Conservation (phyloP, 1,140 invertebrate genomes). For the Heliconius nattereri region DNA sequence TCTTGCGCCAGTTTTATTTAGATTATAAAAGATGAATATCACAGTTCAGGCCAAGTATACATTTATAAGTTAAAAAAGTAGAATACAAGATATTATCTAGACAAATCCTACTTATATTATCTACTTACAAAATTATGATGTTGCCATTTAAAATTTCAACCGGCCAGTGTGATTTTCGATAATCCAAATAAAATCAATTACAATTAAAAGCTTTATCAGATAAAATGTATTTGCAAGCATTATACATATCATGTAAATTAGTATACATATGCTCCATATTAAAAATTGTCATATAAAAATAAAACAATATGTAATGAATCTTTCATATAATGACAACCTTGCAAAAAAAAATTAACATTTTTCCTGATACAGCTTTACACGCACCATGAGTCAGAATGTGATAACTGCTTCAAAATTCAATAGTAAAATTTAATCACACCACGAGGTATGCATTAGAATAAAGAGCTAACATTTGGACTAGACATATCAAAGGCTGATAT, state of each 20-base stretch:
- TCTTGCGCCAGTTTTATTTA: slow-evolving; percentile 28
- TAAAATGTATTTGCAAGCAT: slow-evolving; percentile 1
- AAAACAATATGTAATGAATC: background rate
- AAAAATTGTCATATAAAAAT: background rate
- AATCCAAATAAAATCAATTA: slow-evolving; percentile 28
- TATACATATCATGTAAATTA: background rate
- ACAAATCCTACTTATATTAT: slow-evolving; percentile 1
- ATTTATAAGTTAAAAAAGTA: slow-evolving; percentile 3
- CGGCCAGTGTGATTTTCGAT: slow-evolving; percentile 7
- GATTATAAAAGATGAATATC: slow-evolving; percentile 31
- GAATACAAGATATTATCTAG: slow-evolving; percentile 2
- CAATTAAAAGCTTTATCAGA: slow-evolving; percentile 14
- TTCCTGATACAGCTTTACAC: background rate
- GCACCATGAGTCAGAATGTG: slow-evolving; percentile 7
- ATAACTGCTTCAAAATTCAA: slow-evolving; percentile 7
- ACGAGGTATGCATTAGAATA: background rate
- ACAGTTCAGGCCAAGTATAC: slow-evolving; percentile 20
- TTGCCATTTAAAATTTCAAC: background rate
- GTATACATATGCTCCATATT: background rate
- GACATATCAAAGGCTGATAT: background rate
- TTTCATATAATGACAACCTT: background rate
- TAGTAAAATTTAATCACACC: background rate
- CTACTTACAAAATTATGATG: slow-evolving; percentile 9
- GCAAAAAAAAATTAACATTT: background rate
- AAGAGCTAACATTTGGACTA: background rate